Conservation (phyloP, 2,113 vertebrate genomes). For the Leptodactylus fuscus region DNA sequence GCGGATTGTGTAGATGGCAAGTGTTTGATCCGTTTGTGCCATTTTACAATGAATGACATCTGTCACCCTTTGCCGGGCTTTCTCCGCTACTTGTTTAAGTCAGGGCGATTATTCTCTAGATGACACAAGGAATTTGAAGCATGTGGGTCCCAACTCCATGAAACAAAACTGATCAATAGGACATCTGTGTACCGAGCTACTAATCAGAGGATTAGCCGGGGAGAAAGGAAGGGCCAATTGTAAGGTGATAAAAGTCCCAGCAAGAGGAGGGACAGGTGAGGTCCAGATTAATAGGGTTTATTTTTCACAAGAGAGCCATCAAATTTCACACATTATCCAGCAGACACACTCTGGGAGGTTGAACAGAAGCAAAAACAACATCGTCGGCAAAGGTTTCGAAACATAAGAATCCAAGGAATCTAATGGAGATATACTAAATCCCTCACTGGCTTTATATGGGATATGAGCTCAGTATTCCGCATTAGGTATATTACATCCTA, state of each 20-base stretch:
- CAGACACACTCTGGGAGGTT: neutral
- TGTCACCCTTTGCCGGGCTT: conserved; percentile 42
- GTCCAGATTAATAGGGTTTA: conserved; percentile 23
- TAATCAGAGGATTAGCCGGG: conserved; percentile 36
- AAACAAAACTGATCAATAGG: conserved; percentile 39
- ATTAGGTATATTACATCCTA: neutral
- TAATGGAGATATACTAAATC: neutral
- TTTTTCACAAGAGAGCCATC: conserved; percentile 34
- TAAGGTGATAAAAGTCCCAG: conserved; percentile 46
- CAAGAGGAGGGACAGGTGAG: conserved; percentile 38
- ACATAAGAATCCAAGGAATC: neutral
- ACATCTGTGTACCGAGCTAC: conserved; percentile 44
- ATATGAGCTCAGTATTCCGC: neutral
- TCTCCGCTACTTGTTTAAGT: conserved; percentile 29
- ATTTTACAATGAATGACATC: conserved; percentile 36
- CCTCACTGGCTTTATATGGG: neutral
- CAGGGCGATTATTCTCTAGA: conserved; percentile 50
- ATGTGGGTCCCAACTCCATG: conserved; percentile 9
- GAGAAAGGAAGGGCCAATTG: conserved; percentile 22
- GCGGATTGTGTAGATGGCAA: neutral
- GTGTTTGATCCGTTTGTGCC: conserved; percentile 17
- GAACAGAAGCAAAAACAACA: neutral
- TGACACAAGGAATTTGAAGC: conserved; percentile 48
- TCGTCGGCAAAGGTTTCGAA: no score
- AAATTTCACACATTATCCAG: conserved; percentile 17